Percentiles rank a stretch among this genome's conserved stretches.
phyloP scores from a whole-genome alignment of 2,797 vertebrate species.

The Esox lucius region DNA sequence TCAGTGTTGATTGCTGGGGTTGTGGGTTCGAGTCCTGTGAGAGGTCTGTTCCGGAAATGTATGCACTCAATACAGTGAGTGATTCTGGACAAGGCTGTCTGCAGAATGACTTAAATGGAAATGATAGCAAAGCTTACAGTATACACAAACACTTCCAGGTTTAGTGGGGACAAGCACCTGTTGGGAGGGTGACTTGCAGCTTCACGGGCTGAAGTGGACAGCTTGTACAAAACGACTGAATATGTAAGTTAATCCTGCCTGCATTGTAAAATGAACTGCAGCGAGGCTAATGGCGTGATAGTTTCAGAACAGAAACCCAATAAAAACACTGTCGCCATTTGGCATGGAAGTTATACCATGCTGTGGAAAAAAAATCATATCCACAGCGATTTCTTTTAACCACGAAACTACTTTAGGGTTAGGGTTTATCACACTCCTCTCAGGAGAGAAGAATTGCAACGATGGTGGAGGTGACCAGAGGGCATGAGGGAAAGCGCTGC shows the following conservation, averaged over 20 bases:
- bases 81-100: too few relatives aligned
- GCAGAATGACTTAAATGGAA: neutral
- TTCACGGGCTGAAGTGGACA: constrained; percentile 17
- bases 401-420: neutral
- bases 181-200: neutral
- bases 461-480: neutral
- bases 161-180: neutral
- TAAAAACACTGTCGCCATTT: neutral
- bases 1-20: too few relatives aligned
- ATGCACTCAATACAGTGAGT: too few relatives aligned
- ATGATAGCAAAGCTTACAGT: constrained; percentile 28
- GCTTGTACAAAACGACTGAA: neutral
- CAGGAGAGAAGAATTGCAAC: neutral
- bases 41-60: too few relatives aligned
- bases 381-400: constrained; percentile 9
- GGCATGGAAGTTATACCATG: constrained; percentile 36
- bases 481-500: neutral
- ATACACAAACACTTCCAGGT: constrained; percentile 15
- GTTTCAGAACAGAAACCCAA: too few relatives aligned
- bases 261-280: too few relatives aligned
- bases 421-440: neutral
- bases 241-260: neutral
- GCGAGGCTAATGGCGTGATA: too few relatives aligned
- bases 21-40: too few relatives aligned
- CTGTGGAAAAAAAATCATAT: constrained; percentile 30